Evolutionary conservation across 2,888 invertebrate species (phyloP), one percentile per base, ranked within the genome.

Genomic region (Fragum whitleyi): DNA sequence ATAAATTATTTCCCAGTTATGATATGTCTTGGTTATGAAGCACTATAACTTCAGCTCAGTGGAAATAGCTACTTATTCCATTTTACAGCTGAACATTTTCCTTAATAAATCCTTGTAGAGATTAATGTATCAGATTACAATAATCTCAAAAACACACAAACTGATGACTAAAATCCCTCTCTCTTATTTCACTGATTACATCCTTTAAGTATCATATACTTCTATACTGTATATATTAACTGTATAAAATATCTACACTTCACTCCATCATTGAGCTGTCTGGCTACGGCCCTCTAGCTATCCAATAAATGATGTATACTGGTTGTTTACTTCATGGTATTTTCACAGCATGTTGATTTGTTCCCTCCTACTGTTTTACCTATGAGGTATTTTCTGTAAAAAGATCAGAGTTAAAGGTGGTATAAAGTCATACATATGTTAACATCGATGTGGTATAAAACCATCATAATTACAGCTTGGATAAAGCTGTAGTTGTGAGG

Each of bases 281-380:
- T 47, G 47, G 47, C 47, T 36, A 9, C 32, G 5, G 3, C 32
- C 32, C 47, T n/a, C 47, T n/a, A 47, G 47, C 47, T 47, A 47
- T 47, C 16, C 47, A 19, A 47, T 47, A 47, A 39, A 14, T 19
- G 14, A 14, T 57, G n/a, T 19, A 11, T 11, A 57, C 57, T 11
- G 57, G 23, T 5, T 57, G 57, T 57, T 57, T 26, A 57, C 57
- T 57, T 23, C 23, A 57, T 57, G 57, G 57, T 57, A 57, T 57
- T 26, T 57, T 57, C 57, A 57, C 57, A 57, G 57, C 57, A 57
- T 57, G 57, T 57, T 23, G 57, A 57, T 57, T n/a, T 57, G 28
- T 57, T 57, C 23, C 23, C 53, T n/a, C 2, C 51, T 51, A 21
- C 21, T n/a, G 51, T n/a, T n/a, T n/a, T 51, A 51, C 51, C 51